Conservation (phyloP, 2,797 vertebrate species). For the Sebastolobus alascanus region DNA sequence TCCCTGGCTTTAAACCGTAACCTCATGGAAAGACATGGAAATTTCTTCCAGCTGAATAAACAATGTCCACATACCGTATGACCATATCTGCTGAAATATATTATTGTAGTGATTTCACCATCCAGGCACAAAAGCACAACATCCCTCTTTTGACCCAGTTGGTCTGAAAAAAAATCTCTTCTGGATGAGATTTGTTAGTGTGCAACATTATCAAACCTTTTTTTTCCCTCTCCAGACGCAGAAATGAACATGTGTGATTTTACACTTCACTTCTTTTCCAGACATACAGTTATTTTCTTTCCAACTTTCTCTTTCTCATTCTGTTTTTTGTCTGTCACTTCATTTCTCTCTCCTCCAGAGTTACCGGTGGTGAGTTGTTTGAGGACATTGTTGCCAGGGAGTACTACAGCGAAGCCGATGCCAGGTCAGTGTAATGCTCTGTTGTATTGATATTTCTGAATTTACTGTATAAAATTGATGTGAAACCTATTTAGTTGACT, state of each 20-base stretch:
- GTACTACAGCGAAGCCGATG: constrained; percentile 98
- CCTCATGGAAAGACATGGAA: constrained; percentile 42
- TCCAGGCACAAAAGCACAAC: background rate
- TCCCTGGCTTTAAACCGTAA: constrained; percentile 4
- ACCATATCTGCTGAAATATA: constrained; percentile 1
- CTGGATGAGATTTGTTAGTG: background rate
- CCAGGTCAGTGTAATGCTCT: constrained; percentile 90
- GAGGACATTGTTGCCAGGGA: constrained; percentile 99
- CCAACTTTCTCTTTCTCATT: background rate
- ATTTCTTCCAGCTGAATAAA: constrained; percentile 40
- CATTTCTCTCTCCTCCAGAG: constrained; percentile 80
- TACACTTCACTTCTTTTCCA: background rate
- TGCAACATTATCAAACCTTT: background rate
- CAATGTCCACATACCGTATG: background rate
- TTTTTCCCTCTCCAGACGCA: background rate
- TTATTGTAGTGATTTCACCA: constrained; percentile 33
- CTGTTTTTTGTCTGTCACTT: background rate
- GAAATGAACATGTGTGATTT: constrained; percentile 16
- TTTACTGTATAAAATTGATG: background rate
- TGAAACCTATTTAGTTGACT: background rate
- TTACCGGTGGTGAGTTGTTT: constrained; percentile 97
- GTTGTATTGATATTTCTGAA: background rate
- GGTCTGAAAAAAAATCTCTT: background rate
- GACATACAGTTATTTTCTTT: background rate
- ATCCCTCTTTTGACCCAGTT: background rate